phyloP scores from a whole-genome alignment of 2,888 invertebrate genomes.

The Melipona bicolor region DNA sequence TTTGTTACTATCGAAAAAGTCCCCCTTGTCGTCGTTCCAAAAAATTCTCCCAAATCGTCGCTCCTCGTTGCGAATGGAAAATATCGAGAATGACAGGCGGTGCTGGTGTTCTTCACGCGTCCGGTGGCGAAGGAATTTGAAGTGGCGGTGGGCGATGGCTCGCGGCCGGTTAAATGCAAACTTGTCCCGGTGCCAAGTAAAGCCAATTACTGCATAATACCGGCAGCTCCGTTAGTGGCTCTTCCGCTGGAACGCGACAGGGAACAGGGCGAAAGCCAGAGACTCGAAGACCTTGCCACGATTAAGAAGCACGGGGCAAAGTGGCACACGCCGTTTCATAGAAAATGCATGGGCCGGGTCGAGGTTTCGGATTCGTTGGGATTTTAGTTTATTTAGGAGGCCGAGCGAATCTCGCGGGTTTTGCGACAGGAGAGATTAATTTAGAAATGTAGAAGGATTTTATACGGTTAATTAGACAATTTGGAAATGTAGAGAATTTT shows the following conservation, averaged over 20 bases:
- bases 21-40: too few relatives aligned
- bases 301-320: conserved; percentile 24
- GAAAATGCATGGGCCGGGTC: neutral
- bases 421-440: neutral
- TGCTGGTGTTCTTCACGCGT: conserved; percentile 7
- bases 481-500: too few relatives aligned
- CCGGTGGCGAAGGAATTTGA: conserved; percentile 28
- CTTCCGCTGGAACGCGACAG: conserved; percentile 20
- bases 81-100: conserved; percentile 16
- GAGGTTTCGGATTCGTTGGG: neutral
- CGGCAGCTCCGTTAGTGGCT: conserved; percentile 38
- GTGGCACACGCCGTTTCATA: conserved; percentile 1
- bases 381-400: neutral
- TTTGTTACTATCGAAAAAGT: too few relatives aligned
- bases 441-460: accelerated
- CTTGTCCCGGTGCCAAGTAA: conserved; percentile 64
- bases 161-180: conserved; percentile 48
- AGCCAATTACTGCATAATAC: conserved; percentile 66
- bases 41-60: too few relatives aligned
- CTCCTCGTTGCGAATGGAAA: neutral
- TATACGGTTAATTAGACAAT: neutral
- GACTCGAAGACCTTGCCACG: conserved; percentile 18
- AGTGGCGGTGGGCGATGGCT: conserved; percentile 40
- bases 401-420: neutral
- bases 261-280: neutral